These are phyloP conservation scores for Nannospalax galili DNA, from an alignment of 2,113 vertebrate species.

Conservation along the genomic window DNA sequence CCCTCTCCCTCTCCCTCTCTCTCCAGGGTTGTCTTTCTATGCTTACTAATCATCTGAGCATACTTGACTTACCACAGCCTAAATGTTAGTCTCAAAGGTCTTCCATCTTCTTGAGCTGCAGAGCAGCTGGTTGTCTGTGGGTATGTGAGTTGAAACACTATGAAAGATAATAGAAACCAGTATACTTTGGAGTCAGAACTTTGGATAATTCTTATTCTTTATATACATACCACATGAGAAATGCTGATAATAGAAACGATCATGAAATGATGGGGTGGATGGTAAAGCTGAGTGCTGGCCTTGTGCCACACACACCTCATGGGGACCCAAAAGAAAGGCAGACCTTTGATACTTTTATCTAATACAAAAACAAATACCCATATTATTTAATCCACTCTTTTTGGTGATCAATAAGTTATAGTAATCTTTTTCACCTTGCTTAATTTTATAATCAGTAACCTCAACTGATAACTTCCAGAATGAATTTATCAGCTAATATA, in stretches of 20 bases:
- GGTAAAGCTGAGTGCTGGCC: background rate
- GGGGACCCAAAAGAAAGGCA: too few species aligned
- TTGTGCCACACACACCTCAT: background rate
- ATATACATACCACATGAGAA: background rate
- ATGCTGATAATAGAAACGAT: background rate
- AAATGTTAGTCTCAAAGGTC: background rate
- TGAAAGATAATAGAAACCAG: too few species aligned
- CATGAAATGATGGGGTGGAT: background rate
- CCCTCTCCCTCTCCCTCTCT: too few species aligned
- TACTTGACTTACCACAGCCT: too few species aligned
- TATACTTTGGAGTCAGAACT: background rate
- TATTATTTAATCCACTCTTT: background rate
- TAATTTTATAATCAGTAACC: background rate
- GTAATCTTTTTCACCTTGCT: background rate
- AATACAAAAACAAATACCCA: too few species aligned
- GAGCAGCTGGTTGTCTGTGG: background rate
- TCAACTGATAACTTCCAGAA: background rate
- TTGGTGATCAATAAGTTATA: too few species aligned
- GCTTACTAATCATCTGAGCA: background rate
- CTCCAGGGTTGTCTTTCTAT: too few species aligned
- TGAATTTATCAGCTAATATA: background rate
- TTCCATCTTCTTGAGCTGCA: background rate
- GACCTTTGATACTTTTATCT: too few species aligned
- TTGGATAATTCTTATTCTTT: background rate
- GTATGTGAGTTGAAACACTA: background rate